Evolutionary conservation across 2,113 vertebrate species (phyloP).

Genomic region (Rhodinocichla rosea): DNA sequence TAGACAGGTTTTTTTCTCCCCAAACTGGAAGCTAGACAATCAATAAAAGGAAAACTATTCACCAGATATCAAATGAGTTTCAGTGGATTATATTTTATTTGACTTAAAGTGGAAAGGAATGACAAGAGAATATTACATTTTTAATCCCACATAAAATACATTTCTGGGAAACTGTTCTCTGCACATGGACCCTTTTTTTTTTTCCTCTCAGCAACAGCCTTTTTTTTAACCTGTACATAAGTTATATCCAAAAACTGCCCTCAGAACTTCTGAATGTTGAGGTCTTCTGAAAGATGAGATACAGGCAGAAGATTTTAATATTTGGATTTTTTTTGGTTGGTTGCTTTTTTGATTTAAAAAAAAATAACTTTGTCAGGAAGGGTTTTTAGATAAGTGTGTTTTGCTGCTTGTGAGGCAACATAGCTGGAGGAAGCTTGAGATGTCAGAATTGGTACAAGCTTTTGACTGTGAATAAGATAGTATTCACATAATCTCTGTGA

Average conservation of each 20-base stretch:
- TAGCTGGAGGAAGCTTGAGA: background rate
- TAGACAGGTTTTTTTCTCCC: background rate
- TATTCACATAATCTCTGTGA: too few species aligned
- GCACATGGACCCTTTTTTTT: background rate
- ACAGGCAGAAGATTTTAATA: background rate
- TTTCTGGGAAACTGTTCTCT: constrained; percentile 2
- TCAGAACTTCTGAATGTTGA: background rate
- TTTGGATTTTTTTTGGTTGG: background rate
- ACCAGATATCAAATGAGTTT: constrained; percentile 32
- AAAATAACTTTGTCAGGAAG: too few species aligned
- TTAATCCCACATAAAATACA: constrained; percentile 33
- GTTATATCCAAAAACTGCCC: background rate
- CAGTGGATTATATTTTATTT: constrained; percentile 40
- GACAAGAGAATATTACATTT: constrained; percentile 30
- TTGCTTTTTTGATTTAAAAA: rapidly evolving
- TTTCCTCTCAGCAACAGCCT: background rate
- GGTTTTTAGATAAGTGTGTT: too few species aligned
- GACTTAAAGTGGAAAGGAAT: constrained; percentile 36
- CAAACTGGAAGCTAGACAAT: constrained; percentile 9
- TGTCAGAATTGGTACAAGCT: background rate
- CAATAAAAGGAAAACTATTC: constrained; percentile 21
- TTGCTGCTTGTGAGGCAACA: background rate
- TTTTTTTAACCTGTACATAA: background rate
- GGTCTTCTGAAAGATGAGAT: background rate
- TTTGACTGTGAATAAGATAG: background rate